Evolutionary conservation across 2,888 invertebrate species (phyloP), one percentile per base, ranked within the genome.

Genomic region (Apodemia mormo): DNA sequence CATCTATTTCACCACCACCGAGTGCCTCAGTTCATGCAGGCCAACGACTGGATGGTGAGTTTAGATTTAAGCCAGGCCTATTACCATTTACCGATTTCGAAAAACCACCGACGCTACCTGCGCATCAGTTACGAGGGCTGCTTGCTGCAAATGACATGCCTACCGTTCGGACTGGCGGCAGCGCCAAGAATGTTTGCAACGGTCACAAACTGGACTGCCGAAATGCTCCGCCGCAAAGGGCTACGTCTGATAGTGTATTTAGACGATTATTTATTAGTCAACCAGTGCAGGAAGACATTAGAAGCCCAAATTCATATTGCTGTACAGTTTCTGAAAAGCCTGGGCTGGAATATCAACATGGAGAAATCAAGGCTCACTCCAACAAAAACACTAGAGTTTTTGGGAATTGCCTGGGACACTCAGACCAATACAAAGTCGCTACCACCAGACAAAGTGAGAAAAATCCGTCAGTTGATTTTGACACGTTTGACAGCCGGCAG

Each of bases 251-350:
- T 74, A 12, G 73, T 74, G 0, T 74, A 77, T 22, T 61, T 75
- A 56, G 75, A 75, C 69, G 76, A 77, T 61, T 77, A 73, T 66
- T 65, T 76, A 5, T 7, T 72, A 30, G 70, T 68, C 29, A 58
- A 73, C 64, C 54, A 70, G 33, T 43, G 65, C 52, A 2, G 10
- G 61, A n/a, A 64, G 40, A 40, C 61, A 43, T 37, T 74, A 40
- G 69, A 68, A 37, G 10, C 30, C n/a, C 73, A 68, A 45, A 61
- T 40, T n/a, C 49, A 29, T 12, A 64, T 40, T 30, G 61, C 69
- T 9, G 65, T 56, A 29, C 43, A 66, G 40, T 58, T 68, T 65
- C 43, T 70, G 30, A 29, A 8, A 56, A 69, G n/a, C 65, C 37
- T 68, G 30, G 71, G 71, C 2, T 68, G 69, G 70, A 29, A 49